Base-by-base conservation (phyloP, 2,888 invertebrate species). In the Caenorhabditis sp. region DNA sequence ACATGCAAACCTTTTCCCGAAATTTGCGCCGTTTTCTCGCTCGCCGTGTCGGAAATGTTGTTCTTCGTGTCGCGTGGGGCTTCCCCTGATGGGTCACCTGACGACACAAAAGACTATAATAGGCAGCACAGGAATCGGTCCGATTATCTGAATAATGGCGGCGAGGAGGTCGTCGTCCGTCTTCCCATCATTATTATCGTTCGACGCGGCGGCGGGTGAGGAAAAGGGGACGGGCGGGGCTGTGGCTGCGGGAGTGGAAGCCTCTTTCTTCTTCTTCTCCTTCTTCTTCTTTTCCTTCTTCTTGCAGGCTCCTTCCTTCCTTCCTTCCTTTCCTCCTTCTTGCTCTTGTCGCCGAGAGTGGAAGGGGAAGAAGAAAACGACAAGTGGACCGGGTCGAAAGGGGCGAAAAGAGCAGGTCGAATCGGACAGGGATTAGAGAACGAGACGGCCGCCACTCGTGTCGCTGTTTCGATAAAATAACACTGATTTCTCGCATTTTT, bases 391-490 rank as follows among this genome's bases (percentile, higher is more conserved):
- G 47, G n/a, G 72, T 47, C 71, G 71, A 71, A 71, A 64, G 35
- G 65, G 35, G 65, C 56, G 60, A 22, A 67, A 53, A 76, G 76
- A 76, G 67, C 67, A 76, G 67, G 76, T 76, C 76, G 76, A 67
- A 76, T 67, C 60, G 51, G 51, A 74, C 67, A 76, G 67, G 64
- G 61, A 76, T 76, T 76, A 76, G 76, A 76, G 76, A 76, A 51
- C 35, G 53, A 76, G 67, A 76, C 67, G 53, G 32, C 18, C 20
- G 24, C 4, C 55, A 13, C 61, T 22, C 65, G 65, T 28, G 72
- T 40, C 40, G 40, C 11, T 13, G 40, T 67, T 76, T 76, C 76
- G 76, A 76, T 76, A 76, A 76, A 76, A 76, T 76, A 67, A 61
- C 76, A 68, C 67, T 67, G 76, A 76, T 76, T 76, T 67, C 67